Evolutionary conservation across 2,113 vertebrate genomes (phyloP).

Genomic region (Symphodus melops): DNA sequence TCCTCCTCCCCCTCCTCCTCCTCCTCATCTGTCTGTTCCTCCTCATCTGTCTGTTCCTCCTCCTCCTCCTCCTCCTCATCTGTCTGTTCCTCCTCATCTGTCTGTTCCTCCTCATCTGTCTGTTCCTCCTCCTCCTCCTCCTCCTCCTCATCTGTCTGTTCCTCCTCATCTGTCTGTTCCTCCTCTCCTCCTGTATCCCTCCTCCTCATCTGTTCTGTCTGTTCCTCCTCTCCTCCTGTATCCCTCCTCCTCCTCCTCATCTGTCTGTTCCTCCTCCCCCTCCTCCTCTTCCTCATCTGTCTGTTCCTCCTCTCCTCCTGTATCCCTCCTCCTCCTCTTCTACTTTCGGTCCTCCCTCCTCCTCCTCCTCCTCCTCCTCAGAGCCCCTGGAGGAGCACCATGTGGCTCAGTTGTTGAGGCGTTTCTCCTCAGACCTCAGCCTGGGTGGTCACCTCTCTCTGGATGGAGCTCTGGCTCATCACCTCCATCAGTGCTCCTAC

Average conservation of each 20-base stretch:
- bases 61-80: background rate
- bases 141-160: background rate
- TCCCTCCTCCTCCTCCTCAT: too few species aligned
- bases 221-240: too few species aligned
- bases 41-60: too few species aligned
- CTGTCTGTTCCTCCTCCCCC: too few species aligned
- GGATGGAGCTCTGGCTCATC: constrained; percentile 94
- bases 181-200: too few species aligned
- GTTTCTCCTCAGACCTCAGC: constrained; percentile 92
- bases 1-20: background rate
- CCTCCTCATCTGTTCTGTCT: too few species aligned
- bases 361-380: constrained; percentile 85
- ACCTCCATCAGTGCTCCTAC: constrained; percentile 98
- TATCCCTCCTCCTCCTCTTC: constrained; percentile 33
- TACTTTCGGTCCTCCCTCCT: background rate
- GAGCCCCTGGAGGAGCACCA: constrained; percentile 93
- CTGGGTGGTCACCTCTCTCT: constrained; percentile 87
- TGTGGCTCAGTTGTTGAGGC: constrained; percentile 93
- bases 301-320: background rate
- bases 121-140: too few species aligned
- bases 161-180: background rate
- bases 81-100: background rate
- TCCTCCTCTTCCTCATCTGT: background rate
- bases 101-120: too few species aligned
- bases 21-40: too few species aligned